Conservation (phyloP, 2,888 invertebrate species). For the Mechanitis messenoides region DNA sequence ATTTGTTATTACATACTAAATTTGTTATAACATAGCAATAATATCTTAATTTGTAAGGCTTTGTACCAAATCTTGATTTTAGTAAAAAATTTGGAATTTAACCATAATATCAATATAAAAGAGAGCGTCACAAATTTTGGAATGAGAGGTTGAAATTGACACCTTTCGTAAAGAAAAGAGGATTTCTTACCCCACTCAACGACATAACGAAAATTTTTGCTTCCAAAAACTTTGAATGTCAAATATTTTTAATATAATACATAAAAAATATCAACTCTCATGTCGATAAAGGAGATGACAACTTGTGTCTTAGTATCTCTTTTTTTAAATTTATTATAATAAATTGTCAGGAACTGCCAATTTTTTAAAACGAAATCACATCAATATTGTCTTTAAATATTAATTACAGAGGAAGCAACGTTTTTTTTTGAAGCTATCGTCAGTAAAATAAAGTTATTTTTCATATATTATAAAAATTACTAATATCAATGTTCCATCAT, state of each 20-base stretch:
- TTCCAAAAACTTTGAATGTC: conserved; percentile 64
- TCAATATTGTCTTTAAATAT: conserved; percentile 4
- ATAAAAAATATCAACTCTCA: conserved; percentile 13
- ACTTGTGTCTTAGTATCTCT: neutral
- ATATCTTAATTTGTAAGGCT: conserved; percentile 72
- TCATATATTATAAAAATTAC: neutral
- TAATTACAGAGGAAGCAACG: neutral
- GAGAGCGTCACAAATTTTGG: conserved; percentile 46
- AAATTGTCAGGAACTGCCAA: conserved; percentile 6
- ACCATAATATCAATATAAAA: conserved; percentile 43
- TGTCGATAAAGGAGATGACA: conserved; percentile 10
- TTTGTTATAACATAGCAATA: conserved; percentile 66
- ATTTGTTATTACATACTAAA: conserved; percentile 42
- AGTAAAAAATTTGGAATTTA: conserved; percentile 48
- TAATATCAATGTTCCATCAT: neutral
- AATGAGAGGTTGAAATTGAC: conserved; percentile 48
- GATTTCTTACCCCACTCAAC: conserved; percentile 48
- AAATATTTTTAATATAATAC: conserved; percentile 26
- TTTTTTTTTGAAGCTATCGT: neutral
- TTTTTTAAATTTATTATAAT: neutral
- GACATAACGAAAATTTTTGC: conserved; percentile 66
- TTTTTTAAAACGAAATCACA: neutral
- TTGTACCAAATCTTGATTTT: conserved; percentile 68
- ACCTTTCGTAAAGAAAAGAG: conserved; percentile 65
- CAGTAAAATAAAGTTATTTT: neutral